A percentile compares a stretch with the other conserved stretches of the same genome.
These are phyloP conservation scores for Crotalus tigris DNA, from an alignment of 2,113 vertebrate species.

Conservation along the genomic window DNA sequence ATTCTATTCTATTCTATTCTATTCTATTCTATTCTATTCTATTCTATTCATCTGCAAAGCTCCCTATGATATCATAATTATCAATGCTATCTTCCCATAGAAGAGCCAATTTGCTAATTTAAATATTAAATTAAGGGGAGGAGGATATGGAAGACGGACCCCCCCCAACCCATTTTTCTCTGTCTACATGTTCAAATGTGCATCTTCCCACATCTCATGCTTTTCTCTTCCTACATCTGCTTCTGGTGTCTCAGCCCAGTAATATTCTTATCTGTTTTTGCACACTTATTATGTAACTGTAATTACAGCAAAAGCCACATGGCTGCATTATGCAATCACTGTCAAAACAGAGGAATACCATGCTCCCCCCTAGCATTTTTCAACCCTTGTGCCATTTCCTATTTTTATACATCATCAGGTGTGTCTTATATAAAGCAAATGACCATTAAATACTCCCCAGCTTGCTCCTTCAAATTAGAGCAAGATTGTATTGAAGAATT, in stretches of 20 bases:
- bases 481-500: neutral
- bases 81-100: too few relatives aligned
- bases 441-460: neutral
- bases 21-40: too few relatives aligned
- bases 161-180: neutral
- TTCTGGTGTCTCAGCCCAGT: neutral
- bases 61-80: too few relatives aligned
- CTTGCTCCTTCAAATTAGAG: neutral
- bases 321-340: conserved; percentile 1
- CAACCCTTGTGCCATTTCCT: neutral
- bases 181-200: neutral
- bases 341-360: neutral
- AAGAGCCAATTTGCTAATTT: neutral
- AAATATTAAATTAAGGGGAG: neutral
- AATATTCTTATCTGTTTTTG: neutral
- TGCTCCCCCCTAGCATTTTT: neutral
- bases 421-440: neutral
- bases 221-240: neutral
- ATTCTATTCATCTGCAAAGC: neutral
- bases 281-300: neutral
- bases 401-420: neutral
- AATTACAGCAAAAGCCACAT: conserved; percentile 14
- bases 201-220: neutral
- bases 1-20: too few relatives aligned
- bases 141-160: neutral